These are phyloP conservation scores for Oscheius myriophilus DNA, from an alignment of 2,888 invertebrate genomes.

Conservation along the genomic window DNA sequence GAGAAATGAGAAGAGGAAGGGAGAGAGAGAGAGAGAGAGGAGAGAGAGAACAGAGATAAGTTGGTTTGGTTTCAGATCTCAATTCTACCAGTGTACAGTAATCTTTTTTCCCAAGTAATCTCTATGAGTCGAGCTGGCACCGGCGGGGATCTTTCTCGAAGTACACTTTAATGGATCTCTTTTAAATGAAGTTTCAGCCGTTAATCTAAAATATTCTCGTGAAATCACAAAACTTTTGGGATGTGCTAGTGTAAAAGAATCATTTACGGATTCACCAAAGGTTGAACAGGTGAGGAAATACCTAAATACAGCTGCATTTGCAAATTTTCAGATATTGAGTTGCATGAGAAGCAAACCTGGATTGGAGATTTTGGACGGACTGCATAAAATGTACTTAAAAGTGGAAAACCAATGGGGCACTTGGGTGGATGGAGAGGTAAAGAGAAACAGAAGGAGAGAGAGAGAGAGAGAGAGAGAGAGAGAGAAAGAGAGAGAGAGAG, in stretches of 20 bases:
- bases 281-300: constrained; percentile 16
- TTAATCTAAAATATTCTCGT: constrained; percentile 1
- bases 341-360: constrained; percentile 5
- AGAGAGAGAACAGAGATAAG: background rate
- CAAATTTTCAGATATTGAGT: constrained; percentile 2
- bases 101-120: constrained; percentile 15
- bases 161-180: background rate
- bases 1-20: background rate
- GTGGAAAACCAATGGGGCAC: background rate
- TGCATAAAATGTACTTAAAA: background rate
- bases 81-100: constrained; percentile 9
- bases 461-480: too few relatives aligned
- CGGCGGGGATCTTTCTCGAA: constrained; percentile 1
- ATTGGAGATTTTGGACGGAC: background rate
- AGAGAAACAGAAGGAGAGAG: background rate
- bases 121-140: constrained; percentile 21
- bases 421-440: constrained; percentile 9
- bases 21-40: too few relatives aligned
- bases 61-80: constrained; percentile 12
- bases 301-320: background rate
- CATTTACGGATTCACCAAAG: background rate
- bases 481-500: too few relatives aligned
- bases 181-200: constrained; percentile 4
- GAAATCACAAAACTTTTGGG: constrained; percentile 1
- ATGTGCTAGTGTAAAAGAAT: background rate